A percentile compares a stretch with the other conserved stretches of the same genome.
phyloP scores from a whole-genome alignment of 2,888 invertebrate species.

The Carpatolechia fugitivella region DNA sequence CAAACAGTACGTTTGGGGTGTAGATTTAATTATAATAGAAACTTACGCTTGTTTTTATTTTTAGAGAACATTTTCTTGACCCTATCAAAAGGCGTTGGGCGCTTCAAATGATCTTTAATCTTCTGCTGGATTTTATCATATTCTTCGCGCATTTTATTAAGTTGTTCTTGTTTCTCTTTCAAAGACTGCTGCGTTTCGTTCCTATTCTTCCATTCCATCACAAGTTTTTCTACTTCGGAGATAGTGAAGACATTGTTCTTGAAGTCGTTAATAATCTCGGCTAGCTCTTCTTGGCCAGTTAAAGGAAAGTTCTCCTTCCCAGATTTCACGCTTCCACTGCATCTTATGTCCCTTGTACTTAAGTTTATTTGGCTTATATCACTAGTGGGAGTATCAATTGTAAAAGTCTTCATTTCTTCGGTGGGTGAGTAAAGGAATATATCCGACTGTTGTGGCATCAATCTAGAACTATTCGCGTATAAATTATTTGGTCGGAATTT shows the following conservation, averaged over 20 bases:
- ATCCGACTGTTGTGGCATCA: conserved; percentile 64
- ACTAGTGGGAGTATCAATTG: conserved; percentile 71
- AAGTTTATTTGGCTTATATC: conserved; percentile 73
- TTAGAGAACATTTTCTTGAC: conserved; percentile 87
- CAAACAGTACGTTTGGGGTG: no score
- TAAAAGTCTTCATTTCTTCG: conserved; percentile 70
- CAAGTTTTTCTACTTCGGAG: conserved; percentile 90
- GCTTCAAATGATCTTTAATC: conserved; percentile 86
- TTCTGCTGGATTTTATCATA: conserved; percentile 90
- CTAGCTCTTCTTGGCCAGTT: conserved; percentile 86
- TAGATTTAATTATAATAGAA: no score
- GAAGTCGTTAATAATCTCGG: conserved; percentile 92
- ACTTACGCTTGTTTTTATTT: conserved; percentile 76
- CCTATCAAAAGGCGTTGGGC: conserved; percentile 89
- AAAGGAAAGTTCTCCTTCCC: conserved; percentile 62
- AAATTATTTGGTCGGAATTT: conserved; percentile 72
- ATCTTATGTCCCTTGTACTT: conserved; percentile 61
- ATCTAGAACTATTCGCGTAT: conserved; percentile 68
- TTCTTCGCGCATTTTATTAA: conserved; percentile 88
- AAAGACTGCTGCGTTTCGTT: conserved; percentile 93
- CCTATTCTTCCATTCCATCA: conserved; percentile 91
- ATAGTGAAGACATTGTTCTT: conserved; percentile 93
- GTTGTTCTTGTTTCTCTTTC: conserved; percentile 90
- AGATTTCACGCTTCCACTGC: conserved; percentile 65
- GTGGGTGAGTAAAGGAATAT: conserved; percentile 73